phyloP scores from a whole-genome alignment of 2,797 vertebrate genomes.

The Emydoidea blandingii region DNA sequence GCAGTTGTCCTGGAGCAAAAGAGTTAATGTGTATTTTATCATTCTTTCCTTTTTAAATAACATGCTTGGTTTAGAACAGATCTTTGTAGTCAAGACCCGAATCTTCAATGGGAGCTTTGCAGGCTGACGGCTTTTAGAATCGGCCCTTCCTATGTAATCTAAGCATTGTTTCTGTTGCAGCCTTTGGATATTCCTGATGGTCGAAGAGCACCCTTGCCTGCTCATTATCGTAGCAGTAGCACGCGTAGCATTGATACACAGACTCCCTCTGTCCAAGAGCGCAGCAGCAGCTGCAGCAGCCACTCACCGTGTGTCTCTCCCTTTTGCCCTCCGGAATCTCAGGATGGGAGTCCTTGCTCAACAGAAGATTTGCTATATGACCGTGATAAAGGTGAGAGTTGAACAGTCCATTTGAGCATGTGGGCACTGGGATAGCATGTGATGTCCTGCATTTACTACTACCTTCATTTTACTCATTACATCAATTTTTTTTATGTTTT shows the following conservation, averaged over 20 bases:
- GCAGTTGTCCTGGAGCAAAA: neutral
- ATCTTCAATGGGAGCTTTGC: neutral
- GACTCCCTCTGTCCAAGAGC: constrained; percentile 92
- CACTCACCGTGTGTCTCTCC: constrained; percentile 87
- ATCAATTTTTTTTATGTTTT: constrained; percentile 65
- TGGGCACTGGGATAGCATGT: neutral
- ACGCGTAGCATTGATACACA: constrained; percentile 93
- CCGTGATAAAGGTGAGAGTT: constrained; percentile 90
- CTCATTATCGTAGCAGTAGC: constrained; percentile 88
- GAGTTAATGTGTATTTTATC: neutral
- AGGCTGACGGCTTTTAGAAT: neutral
- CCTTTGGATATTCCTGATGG: constrained; percentile 92
- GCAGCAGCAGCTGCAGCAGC: constrained; percentile 93
- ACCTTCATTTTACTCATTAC: constrained; percentile 78
- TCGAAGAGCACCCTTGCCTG: constrained; percentile 91
- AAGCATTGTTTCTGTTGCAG: constrained; percentile 75
- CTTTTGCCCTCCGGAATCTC: constrained; percentile 89
- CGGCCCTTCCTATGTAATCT: neutral
- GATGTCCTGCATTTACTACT: constrained; percentile 71
- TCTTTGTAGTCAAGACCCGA: neutral
- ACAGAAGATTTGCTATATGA: constrained; percentile 93
- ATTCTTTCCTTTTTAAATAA: neutral
- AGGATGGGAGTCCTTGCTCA: constrained; percentile 92
- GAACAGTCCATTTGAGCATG: constrained; percentile 19
- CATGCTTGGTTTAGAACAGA: neutral